Percentiles rank a stretch among this genome's conserved stretches.
These are phyloP conservation scores for Python bivittatus DNA, from an alignment of 2,113 vertebrate species.

Conservation along the genomic window DNA sequence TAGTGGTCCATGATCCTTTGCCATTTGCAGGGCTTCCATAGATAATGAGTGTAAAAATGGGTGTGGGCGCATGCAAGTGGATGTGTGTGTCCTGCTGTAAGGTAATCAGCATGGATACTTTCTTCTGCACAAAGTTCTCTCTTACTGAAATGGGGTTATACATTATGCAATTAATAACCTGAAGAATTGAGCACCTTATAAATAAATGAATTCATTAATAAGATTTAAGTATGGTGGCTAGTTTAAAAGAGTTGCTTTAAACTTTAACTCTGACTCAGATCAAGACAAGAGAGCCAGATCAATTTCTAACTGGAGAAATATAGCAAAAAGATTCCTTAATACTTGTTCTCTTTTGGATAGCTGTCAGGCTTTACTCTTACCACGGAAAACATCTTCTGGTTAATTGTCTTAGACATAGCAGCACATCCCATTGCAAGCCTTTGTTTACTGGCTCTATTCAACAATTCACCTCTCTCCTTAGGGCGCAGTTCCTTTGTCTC, in stretches of 20 bases:
- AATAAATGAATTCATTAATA: not conserved
- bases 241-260: conserved; percentile 18
- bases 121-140: not conserved
- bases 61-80: no score
- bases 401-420: not conserved
- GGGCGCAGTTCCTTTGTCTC: not conserved
- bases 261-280: not conserved
- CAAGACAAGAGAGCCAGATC: not conserved
- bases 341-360: not conserved
- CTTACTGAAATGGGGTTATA: not conserved
- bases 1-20: not conserved
- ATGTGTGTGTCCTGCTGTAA: no score
- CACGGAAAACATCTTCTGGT: conserved; percentile 13
- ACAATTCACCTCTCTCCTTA: not conserved
- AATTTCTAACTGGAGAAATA: not conserved
- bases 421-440: not conserved
- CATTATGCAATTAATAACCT: not conserved
- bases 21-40: not conserved
- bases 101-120: not conserved
- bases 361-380: conserved; percentile 3
- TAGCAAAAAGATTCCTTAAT: not conserved
- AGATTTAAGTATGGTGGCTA: not conserved
- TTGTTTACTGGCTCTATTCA: not conserved
- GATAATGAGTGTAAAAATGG: not conserved
- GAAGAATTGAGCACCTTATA: not conserved